These are phyloP conservation scores for Microctenopoma lineatum DNA, from an alignment of 2,797 vertebrate genomes.

Conservation along the genomic window DNA sequence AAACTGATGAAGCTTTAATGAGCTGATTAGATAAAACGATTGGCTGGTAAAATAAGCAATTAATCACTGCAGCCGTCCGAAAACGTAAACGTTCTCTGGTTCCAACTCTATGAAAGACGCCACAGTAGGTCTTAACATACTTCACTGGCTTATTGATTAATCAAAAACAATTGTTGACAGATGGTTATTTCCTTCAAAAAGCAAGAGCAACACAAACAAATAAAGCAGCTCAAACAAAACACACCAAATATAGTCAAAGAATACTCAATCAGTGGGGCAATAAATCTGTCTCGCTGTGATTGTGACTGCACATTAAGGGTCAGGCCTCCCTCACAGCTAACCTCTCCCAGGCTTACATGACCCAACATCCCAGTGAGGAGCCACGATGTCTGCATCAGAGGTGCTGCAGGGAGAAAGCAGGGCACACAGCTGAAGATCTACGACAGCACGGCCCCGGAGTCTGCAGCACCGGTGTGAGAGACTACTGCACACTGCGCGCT, in stretches of 20 bases:
- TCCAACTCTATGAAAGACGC: too few relatives aligned
- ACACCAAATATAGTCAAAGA: slow-evolving; percentile 9
- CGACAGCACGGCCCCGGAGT: background rate
- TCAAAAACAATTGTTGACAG: too few relatives aligned
- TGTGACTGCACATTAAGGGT: slow-evolving; percentile 14
- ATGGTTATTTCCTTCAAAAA: background rate
- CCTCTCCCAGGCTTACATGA: slow-evolving; percentile 57
- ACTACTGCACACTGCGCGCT: slow-evolving; percentile 53
- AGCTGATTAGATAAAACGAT: too few relatives aligned
- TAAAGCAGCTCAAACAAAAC: slow-evolving; percentile 18
- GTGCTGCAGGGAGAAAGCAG: slow-evolving; percentile 1
- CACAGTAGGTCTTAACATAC: too few relatives aligned
- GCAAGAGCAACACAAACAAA: slow-evolving; percentile 1
- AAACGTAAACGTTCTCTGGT: too few relatives aligned
- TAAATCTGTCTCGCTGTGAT: slow-evolving; percentile 27
- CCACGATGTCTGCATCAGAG: slow-evolving; percentile 13
- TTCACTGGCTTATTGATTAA: too few relatives aligned
- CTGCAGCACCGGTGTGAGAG: slow-evolving; percentile 33
- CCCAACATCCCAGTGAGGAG: slow-evolving; percentile 21
- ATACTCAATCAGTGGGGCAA: background rate
- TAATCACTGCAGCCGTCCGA: too few relatives aligned
- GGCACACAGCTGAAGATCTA: slow-evolving; percentile 39
- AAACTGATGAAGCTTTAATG: too few relatives aligned
- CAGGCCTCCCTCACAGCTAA: slow-evolving; percentile 18
- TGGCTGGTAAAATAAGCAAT: too few relatives aligned